A percentile compares a stretch with the other conserved stretches of the same genome.
phyloP scores from a whole-genome alignment of 1,140 invertebrate genomes.

The Aleiodes sp. region DNA sequence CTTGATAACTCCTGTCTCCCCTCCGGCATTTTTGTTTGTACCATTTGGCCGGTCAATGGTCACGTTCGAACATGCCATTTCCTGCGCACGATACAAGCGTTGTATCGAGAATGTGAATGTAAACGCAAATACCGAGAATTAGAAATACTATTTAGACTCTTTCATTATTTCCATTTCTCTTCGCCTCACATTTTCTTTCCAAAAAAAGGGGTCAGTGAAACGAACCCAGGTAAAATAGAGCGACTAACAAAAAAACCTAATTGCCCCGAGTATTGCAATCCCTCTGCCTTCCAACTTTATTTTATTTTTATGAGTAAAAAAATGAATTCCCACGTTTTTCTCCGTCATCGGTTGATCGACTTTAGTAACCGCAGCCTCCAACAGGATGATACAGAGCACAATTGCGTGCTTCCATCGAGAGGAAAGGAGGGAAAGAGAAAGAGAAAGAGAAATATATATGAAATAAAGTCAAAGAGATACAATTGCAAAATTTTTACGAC shows the following conservation, averaged over 20 bases:
- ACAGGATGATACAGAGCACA: conserved; percentile 24
- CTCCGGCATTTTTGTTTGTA: conserved; percentile 49
- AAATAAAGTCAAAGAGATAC: conserved; percentile 19
- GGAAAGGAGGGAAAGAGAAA: neutral
- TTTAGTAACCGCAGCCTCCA: conserved; percentile 23
- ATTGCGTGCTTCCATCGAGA: conserved; percentile 19
- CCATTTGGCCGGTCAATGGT: conserved; percentile 46
- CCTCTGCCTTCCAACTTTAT: no score
- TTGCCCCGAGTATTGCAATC: no score
- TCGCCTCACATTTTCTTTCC: neutral
- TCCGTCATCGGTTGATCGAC: neutral
- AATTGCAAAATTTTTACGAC: conserved; percentile 28
- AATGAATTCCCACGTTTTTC: conserved; percentile 32
- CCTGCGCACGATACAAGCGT: conserved; percentile 45
- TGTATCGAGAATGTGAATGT: conserved; percentile 55
- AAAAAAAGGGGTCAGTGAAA: neutral
- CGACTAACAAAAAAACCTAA: no score
- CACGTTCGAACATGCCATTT: conserved; percentile 56
- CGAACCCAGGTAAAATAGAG: neutral
- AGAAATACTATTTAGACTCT: conserved; percentile 27
- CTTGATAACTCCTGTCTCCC: conserved; percentile 28
- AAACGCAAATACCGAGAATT: conserved; percentile 52
- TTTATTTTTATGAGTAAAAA: neutral
- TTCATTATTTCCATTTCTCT: conserved; percentile 8
- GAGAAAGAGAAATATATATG: neutral